A percentile compares a stretch with the other conserved stretches of the same genome.
Evolutionary conservation across 2,888 invertebrate species (phyloP).

Genomic region (Ptilodon capucinus): DNA sequence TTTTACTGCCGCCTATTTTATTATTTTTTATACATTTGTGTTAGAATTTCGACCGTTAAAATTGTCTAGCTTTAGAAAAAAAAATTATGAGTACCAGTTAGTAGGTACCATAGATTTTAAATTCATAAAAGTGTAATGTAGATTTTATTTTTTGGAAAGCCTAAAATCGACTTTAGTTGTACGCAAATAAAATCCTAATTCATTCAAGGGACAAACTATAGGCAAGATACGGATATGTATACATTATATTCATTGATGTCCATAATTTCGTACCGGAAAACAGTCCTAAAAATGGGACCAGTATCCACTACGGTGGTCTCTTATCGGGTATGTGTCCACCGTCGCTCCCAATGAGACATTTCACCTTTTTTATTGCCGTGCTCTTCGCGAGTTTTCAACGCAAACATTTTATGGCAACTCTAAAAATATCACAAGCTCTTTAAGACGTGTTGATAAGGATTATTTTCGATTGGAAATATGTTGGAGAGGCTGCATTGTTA

Average conservation of each 20-base stretch:
- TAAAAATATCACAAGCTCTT: slow-evolving; percentile 3
- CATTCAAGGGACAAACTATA: no score
- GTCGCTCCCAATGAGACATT: slow-evolving; percentile 79
- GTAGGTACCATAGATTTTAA: no score
- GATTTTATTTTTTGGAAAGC: no score
- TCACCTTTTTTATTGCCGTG: slow-evolving; percentile 79
- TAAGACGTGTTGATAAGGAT: slow-evolving; percentile 26
- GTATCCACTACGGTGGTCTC: slow-evolving; percentile 74
- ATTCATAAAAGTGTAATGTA: no score
- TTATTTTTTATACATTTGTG: neutral
- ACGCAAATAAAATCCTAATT: no score
- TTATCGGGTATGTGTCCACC: slow-evolving; percentile 73
- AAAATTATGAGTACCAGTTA: no score
- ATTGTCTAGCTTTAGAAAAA: no score
- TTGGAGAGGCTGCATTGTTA: neutral
- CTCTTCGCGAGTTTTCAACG: slow-evolving; percentile 76
- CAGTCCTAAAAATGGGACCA: slow-evolving; percentile 67
- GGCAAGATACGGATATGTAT: no score
- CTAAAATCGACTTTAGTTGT: no score
- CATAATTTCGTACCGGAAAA: slow-evolving; percentile 70
- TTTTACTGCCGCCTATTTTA: neutral
- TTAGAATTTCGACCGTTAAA: neutral
- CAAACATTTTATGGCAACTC: slow-evolving; percentile 20
- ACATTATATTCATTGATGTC: neutral
- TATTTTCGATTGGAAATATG: slow-evolving; percentile 11